Evolutionary conservation across 2,113 vertebrate genomes (phyloP), one percentile per base, ranked within the genome.

Genomic region (Psilopsiagon aurifrons): DNA sequence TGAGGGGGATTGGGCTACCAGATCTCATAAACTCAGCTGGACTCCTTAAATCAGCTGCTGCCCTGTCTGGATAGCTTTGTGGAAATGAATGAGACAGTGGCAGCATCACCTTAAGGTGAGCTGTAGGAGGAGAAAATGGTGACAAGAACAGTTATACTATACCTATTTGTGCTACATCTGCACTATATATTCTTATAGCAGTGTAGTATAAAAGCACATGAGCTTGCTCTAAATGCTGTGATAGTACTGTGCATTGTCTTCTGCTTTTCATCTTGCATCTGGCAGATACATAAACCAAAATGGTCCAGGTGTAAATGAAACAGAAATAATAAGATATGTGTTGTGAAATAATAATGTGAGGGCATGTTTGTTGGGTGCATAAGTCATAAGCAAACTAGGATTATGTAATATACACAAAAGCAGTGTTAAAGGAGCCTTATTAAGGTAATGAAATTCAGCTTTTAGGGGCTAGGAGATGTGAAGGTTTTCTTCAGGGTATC

Each of bases 1-100:
- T 66, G 22, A 7, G 8, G 10, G 1, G 8, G 3, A 8, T 24
- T 1, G 0, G 15, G 35, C 14, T 46, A 19, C 18, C 9, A 35
- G 43, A 10, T 19, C 35, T 64, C 23, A 5, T 13, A 22, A 41
- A 41, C 19, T 24, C 41, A 39, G 27, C 68, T 44, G 28, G 43
- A 9, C 18, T 51, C 8, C 43, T 85, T 23, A 18, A 14, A 13
- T 57, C 37, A 60, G 27, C 13, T 18, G 9, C 31, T 55, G 9
- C 22, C 33, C 16, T n/a, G 9, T 68, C 44, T 51, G 9, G 39
- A 10, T 10, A 35, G 37, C 18, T 74, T 69, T 59, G 69, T 67
- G 54, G 18, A 86, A 70, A 20, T 31, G 31, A 78, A 59, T 44
- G 60, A 22, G 31, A 64, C 39, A 68, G 19, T 47, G 46, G 49